Conservation (phyloP, 2,113 vertebrate genomes). For the Microcebus lehilahytsara region DNA sequence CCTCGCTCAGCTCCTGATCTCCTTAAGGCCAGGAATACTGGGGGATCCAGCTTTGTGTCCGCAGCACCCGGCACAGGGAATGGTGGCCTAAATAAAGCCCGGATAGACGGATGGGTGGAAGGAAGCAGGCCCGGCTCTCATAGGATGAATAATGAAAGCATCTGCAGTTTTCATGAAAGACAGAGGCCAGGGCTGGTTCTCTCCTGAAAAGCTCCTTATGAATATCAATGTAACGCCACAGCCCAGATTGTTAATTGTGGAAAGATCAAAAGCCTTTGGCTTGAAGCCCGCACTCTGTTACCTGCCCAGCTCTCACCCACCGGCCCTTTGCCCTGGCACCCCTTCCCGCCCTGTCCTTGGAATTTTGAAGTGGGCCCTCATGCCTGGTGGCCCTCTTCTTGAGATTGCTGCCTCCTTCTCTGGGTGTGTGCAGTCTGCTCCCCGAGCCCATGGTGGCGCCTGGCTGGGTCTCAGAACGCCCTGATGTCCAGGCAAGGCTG, state of each 20-base stretch:
- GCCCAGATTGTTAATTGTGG: neutral
- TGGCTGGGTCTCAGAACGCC: neutral
- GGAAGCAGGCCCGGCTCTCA: too few relatives aligned
- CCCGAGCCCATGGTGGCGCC: neutral
- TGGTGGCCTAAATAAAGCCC: neutral
- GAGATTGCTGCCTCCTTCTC: neutral
- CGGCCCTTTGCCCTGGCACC: neutral
- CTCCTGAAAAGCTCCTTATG: neutral
- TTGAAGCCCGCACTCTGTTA: neutral
- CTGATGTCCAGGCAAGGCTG: neutral
- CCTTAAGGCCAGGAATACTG: neutral
- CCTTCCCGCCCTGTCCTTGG: neutral
- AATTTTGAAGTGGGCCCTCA: neutral
- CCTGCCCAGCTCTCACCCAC: neutral
- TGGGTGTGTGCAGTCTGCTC: neutral
- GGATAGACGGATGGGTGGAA: neutral
- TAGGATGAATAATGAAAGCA: neutral
- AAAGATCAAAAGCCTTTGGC: neutral
- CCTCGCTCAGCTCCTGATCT: neutral
- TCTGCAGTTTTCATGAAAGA: neutral
- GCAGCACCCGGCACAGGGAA: neutral
- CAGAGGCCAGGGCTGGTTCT: neutral
- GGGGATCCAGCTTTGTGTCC: neutral
- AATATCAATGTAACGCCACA: neutral
- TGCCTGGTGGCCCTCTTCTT: neutral